Base-by-base conservation (phyloP, 2,888 invertebrate genomes). In the Polydrusus tereticollis region DNA sequence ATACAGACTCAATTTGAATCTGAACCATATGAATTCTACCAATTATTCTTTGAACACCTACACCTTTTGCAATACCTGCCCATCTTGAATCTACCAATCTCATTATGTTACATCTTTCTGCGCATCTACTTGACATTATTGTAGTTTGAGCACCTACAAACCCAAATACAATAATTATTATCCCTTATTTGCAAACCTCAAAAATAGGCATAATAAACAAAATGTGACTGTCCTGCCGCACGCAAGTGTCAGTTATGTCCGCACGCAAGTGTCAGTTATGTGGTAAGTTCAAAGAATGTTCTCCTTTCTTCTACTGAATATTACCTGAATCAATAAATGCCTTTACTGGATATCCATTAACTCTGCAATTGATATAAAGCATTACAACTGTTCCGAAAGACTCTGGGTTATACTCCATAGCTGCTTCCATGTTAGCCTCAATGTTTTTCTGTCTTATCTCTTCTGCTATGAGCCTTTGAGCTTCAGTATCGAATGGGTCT, bases 391-490 rank as follows among this genome's bases (percentile, higher is more conserved):
- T 96, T 69, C 98, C 99, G 86, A 99, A 99, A 50, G 95, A 97
- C 87, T 99, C 99, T 0, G 99, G 99, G 86, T 98, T 96, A 84
- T 96, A 96, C 83, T 99, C 99, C 92, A 99, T 97, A 0, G 99
- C 99, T 0, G 97, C 96, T 83, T 98, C 97, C 98, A 99, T 98
- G 82, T 98, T 98, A 0, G 96, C 95, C 85, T 98, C 96, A 75
- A 99, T 97, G 85, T 99, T 99, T 84, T 97, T 95, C 82, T 94
- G 96, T 79, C 94, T 89, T 75, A 99, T 99, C 86, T 98, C 97
- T 83, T 98, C 97, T 2, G 97, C 98, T 78, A 99, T 98, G 81
- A 97, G 89, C 74, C 94, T 89, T 85, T 99, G 99, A 0, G 97
- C 96, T 85, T 97, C 97, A 0, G 95, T 93, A 86, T 98, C 97